Percentiles rank a stretch among this genome's conserved stretches.
Evolutionary conservation across 2,888 invertebrate species (phyloP).

Genomic region (Oligia latruncula): DNA sequence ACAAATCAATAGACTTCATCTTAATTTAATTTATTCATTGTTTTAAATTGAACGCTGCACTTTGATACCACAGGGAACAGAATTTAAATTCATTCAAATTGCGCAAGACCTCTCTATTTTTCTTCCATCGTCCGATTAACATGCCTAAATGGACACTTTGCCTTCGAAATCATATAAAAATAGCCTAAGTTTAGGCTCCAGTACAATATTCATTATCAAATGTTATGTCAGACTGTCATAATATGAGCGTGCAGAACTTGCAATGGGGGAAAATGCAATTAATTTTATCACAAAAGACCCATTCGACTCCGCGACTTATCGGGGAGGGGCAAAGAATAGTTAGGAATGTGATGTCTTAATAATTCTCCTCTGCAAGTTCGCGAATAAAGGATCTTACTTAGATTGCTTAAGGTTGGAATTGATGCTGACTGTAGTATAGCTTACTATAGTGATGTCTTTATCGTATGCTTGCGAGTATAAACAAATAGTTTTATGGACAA

Average conservation of each 20-base stretch:
- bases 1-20: conserved; percentile 10
- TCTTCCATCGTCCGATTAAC: conserved; percentile 45
- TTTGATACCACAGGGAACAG: not conserved
- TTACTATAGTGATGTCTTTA: conserved; percentile 17
- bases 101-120: conserved; percentile 40
- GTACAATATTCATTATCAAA: conserved; percentile 59
- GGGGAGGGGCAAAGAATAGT: conserved; percentile 69
- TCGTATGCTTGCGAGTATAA: conserved; percentile 19
- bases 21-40: conserved; percentile 36
- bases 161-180: conserved; percentile 41
- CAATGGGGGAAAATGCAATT: conserved; percentile 85
- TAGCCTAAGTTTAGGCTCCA: conserved; percentile 31
- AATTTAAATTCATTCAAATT: conserved; percentile 41
- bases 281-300: conserved; percentile 85
- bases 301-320: conserved; percentile 70
- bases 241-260: conserved; percentile 71
- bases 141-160: conserved; percentile 26
- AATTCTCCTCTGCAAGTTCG: conserved; percentile 30
- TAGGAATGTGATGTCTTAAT: conserved; percentile 67
- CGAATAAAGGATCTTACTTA: conserved; percentile 43
- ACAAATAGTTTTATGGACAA: conserved; percentile 59
- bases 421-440: not conserved
- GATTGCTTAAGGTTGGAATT: conserved; percentile 37
- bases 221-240: conserved; percentile 66
- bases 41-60: conserved; percentile 28